Evolutionary conservation across 2,113 vertebrate genomes (phyloP), one percentile per base, ranked within the genome.

Genomic region (Pteruthius melanotis): DNA sequence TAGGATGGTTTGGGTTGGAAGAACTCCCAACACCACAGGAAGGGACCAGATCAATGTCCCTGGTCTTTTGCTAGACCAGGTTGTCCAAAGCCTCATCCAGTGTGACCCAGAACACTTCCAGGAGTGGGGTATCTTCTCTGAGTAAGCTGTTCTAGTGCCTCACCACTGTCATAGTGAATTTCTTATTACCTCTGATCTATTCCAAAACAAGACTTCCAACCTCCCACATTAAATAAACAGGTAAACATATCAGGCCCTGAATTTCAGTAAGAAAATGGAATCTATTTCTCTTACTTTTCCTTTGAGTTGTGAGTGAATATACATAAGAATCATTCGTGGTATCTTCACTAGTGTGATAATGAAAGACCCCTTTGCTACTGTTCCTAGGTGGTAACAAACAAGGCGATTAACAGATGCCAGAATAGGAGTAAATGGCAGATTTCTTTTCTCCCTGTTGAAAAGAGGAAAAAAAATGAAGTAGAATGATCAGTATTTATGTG

Each of bases 341-440:
- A 99, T 98, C 97, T 99, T 99, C 92, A 99, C 99, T 82, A 99
- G 95, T 1, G 99, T 99, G 97, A 99, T 99, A 98, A 99, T 99
- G 97, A 99, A 99, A 95, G 99, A 99, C 31, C 99, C 99, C 93
- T 99, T 99, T 50, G 99, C 99, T 87, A 99, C 99, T 5, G 99
- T 99, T 92, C 99, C 99, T 79, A 99, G 98, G 96, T 99, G 99
- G 93, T 99, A 99, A 82, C 99, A 98, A 59, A 99, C 96, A 97
- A 99, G 98, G 75, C 99, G 98, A 98, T 98, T 98, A 94, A 99
- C 98, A 7, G 99, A 99, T 54, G 99, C 99, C 97, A 99, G 96
- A 97, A 99, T 99, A 39, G 99, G 99, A 52, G 99, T 99, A 89
- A 99, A 98, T 12, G 99, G 99, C 89, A 99, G 97, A 59, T 99